Percentiles rank a stretch among this genome's conserved stretches.
Conservation (phyloP, 2,888 invertebrate genomes). For the Morpho deidamia region DNA sequence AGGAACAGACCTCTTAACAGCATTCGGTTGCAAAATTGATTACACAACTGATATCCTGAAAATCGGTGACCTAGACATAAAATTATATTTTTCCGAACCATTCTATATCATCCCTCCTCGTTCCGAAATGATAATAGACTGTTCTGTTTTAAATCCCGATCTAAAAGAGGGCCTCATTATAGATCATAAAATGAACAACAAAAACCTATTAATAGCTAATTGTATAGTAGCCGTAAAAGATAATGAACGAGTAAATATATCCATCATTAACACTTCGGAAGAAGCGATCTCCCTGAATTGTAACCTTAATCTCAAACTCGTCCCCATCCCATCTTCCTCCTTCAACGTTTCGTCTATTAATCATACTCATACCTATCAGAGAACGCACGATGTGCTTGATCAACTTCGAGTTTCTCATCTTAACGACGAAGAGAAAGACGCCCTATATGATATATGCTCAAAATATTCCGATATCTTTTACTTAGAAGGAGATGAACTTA, state of each 20-base stretch:
- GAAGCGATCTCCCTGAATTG: conserved; percentile 4
- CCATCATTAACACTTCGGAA: conserved; percentile 14
- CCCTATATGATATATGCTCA: no score
- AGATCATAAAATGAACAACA: conserved; percentile 2
- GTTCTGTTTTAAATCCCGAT: conserved; percentile 16
- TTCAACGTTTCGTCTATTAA: no score
- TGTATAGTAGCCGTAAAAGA: conserved; percentile 9
- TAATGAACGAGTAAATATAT: conserved; percentile 8
- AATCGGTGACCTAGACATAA: background rate
- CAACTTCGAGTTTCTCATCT: no score
- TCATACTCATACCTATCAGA: no score
- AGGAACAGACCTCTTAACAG: conserved; percentile 20
- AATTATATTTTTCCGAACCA: conserved; percentile 14
- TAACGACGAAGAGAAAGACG: no score
- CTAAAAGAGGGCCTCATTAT: conserved; percentile 15
- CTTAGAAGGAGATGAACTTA: conserved; percentile 10
- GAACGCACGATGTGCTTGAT: no score
- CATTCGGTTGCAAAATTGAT: conserved; percentile 12
- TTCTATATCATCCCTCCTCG: conserved; percentile 13
- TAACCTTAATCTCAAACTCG: conserved; percentile 13
- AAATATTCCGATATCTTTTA: no score
- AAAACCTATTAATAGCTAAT: conserved; percentile 8
- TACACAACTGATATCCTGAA: conserved; percentile 6
- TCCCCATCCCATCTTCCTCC: no score
- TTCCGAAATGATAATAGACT: conserved; percentile 16